Evolutionary conservation across 2,113 vertebrate genomes (phyloP).

Genomic region (Pogona vitticeps): DNA sequence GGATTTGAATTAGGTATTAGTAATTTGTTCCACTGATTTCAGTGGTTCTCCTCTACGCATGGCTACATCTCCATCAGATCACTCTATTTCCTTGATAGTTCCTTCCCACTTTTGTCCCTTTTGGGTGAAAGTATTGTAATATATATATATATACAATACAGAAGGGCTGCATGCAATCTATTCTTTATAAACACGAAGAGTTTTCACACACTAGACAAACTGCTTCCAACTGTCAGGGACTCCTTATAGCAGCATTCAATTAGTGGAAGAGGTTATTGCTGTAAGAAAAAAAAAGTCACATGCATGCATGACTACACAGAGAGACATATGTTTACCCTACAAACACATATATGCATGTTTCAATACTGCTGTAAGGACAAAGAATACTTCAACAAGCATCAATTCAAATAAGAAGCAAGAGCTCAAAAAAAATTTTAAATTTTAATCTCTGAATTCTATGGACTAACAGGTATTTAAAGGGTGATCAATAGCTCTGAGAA

Average conservation of each 20-base stretch:
- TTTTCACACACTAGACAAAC: too few relatives aligned
- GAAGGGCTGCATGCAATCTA: background rate
- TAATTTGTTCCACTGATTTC: background rate
- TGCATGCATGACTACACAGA: background rate
- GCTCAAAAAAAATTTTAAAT: background rate
- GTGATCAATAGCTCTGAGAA: conserved; percentile 40
- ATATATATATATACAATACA: background rate
- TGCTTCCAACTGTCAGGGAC: background rate
- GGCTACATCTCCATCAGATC: background rate
- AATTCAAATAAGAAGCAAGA: background rate
- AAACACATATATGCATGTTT: background rate
- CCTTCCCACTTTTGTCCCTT: conserved; percentile 7
- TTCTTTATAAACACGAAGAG: background rate
- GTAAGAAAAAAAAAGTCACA: background rate
- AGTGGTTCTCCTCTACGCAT: background rate
- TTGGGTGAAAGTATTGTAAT: too few relatives aligned
- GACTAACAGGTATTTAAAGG: background rate
- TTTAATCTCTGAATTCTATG: background rate
- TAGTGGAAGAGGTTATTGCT: background rate
- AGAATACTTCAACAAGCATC: background rate
- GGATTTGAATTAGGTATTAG: background rate
- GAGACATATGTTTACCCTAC: background rate
- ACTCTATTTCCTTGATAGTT: background rate
- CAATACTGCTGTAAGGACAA: conserved; percentile 5
- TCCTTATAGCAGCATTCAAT: background rate